These are phyloP conservation scores for Dione juno DNA, from an alignment of 2,888 invertebrate genomes.

Conservation along the genomic window DNA sequence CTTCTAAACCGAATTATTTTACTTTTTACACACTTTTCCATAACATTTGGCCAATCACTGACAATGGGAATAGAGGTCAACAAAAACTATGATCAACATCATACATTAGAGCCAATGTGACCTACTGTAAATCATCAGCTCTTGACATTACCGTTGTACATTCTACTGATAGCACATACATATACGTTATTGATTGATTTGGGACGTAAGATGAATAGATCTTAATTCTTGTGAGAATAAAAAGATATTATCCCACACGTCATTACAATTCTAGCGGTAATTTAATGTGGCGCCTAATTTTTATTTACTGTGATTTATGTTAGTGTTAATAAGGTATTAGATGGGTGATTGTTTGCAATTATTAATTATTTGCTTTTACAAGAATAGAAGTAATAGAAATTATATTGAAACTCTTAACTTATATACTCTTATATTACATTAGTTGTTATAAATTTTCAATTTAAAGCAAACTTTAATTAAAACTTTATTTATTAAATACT, in stretches of 20 bases:
- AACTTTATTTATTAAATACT: too few relatives aligned
- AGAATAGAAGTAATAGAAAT: too few relatives aligned
- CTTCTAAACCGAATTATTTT: background rate
- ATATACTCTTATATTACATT: too few relatives aligned
- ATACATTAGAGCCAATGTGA: slow-evolving; percentile 18
- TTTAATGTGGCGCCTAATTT: slow-evolving; percentile 9
- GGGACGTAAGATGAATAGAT: slow-evolving; percentile 44
- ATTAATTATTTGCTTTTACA: too few relatives aligned
- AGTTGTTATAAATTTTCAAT: too few relatives aligned
- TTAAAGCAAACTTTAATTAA: too few relatives aligned
- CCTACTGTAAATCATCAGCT: slow-evolving; percentile 31
- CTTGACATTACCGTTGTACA: slow-evolving; percentile 41
- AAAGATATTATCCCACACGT: slow-evolving; percentile 1
- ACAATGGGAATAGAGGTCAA: slow-evolving; percentile 7
- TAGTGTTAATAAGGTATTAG: background rate
- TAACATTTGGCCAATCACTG: background rate
- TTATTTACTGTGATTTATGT: background rate
- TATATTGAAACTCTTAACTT: too few relatives aligned
- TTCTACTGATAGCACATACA: slow-evolving; percentile 34
- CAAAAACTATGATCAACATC: slow-evolving; percentile 3
- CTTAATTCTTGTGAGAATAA: slow-evolving; percentile 33
- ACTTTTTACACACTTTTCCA: background rate
- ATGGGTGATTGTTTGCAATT: background rate
- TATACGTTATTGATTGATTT: slow-evolving; percentile 44
- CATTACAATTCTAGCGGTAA: slow-evolving; percentile 34